phyloP scores from a whole-genome alignment of 2,888 invertebrate species.

The Tholera decimalis region DNA sequence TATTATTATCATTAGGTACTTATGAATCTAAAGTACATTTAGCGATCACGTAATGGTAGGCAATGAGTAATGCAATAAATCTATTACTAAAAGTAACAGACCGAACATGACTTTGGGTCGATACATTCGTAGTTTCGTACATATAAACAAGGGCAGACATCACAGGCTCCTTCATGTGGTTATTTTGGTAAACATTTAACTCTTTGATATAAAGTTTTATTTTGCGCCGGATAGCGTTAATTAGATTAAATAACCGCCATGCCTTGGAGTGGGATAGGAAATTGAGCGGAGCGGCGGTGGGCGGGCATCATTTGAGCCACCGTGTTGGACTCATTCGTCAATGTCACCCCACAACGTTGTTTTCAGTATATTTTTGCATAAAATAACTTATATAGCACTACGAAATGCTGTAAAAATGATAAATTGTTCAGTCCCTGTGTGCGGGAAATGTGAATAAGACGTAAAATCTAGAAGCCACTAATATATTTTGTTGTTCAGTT shows the following conservation, averaged over 20 bases:
- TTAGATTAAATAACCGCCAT: conserved; percentile 68
- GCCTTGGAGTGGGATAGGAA: conserved; percentile 74
- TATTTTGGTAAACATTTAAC: conserved; percentile 63
- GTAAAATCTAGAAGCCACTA: conserved; percentile 33
- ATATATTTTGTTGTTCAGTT: conserved; percentile 45
- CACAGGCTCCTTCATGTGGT: conserved; percentile 59
- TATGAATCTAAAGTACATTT: not conserved
- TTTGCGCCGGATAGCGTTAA: conserved; percentile 64
- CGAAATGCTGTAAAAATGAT: conserved; percentile 71
- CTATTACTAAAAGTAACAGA: conserved; percentile 16
- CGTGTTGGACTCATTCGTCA: conserved; percentile 78
- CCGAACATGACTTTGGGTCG: not conserved
- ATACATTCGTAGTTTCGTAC: not conserved
- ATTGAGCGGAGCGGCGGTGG: conserved; percentile 74
- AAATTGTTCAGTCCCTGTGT: conserved; percentile 57
- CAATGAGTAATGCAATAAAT: conserved; percentile 3
- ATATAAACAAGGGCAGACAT: conserved; percentile 48
- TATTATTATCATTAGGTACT: too few relatives aligned
- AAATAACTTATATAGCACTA: conserved; percentile 73
- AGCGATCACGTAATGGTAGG: not conserved
- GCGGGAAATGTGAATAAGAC: conserved; percentile 52
- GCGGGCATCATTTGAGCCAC: conserved; percentile 70
- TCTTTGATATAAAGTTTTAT: conserved; percentile 67
- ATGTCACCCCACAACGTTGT: conserved; percentile 77
- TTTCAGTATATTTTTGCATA: conserved; percentile 85